Evolutionary conservation across 2,888 invertebrate genomes (phyloP), one percentile per base, ranked within the genome.

Genomic region (Monopis laevigella): DNA sequence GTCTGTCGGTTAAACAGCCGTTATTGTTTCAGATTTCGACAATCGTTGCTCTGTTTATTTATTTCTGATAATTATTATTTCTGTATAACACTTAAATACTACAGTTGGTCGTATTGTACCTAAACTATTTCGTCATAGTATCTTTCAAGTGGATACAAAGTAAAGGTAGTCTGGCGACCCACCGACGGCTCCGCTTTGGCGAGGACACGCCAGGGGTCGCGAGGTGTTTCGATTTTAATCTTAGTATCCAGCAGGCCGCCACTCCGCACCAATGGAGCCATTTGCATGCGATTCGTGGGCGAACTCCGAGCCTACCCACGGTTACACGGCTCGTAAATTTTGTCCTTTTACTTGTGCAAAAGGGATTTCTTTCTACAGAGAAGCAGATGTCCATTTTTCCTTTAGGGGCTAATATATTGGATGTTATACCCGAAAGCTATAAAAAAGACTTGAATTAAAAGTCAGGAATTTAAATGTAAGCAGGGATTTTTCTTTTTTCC

Each of bases 221-320:
- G 55, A 65, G 61, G 63, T 67, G 60, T 64, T 65, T 62, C 59
- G 59, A 62, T 65, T 65, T 62, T 65, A 65, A 67, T 69, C 69
- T 66, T 53, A 54, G 52, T 54, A 30, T 21, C 18, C 18, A 34
- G 55, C 59, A 59, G 62, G 55, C 52, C 55, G 56, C 53, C 61
- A 62, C 61, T 62, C 58, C 61, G 58, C 62, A 63, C 59, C 69
- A 70, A 77, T 77, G 63, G 67, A 63, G 64, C 63, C 63, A 78
- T 78, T 77, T 77, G 72, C 77, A 78, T 77, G 75, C 75, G 64
- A 58, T 63, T 67, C 71, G 72, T 72, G 66, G 69, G 67, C 67
- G 69, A 61, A 59, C 60, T 62, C 65, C 65, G 63, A n/a, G n/a
- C 65, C 73, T 66, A 72, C 74, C 71, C 73, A 70, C 70, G 67